Conservation (phyloP, 2,113 vertebrate species). For the Nanorana parkeri region DNA sequence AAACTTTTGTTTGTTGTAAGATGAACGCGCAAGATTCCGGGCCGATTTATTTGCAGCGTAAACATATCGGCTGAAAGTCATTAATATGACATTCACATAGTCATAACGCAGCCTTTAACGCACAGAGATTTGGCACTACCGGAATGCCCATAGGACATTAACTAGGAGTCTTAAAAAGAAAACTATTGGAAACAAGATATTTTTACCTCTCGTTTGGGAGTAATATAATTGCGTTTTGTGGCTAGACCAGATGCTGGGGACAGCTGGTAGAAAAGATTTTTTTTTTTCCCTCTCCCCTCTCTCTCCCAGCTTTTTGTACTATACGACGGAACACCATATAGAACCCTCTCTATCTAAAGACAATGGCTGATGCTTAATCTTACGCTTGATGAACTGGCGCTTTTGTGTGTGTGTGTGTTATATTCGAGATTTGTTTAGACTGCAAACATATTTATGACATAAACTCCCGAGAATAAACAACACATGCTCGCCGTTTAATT, state of each 20-base stretch:
- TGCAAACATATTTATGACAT: conserved; percentile 43
- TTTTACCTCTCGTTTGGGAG: conserved; percentile 92
- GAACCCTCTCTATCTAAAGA: conserved; percentile 59
- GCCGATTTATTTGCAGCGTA: conserved; percentile 70
- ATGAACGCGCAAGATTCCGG: conserved; percentile 65
- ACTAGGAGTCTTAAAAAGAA: conserved; percentile 87
- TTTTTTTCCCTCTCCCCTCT: conserved; percentile 25
- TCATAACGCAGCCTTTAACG: conserved; percentile 76
- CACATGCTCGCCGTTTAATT: conserved; percentile 2
- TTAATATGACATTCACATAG: conserved; percentile 77
- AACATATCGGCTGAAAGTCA: conserved; percentile 76
- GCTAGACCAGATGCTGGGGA: conserved; percentile 90
- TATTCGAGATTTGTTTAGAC: conserved; percentile 36
- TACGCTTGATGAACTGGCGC: conserved; percentile 55
- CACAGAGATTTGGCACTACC: conserved; percentile 70
- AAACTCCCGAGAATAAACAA: conserved; percentile 54
- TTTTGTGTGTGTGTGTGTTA: background rate
- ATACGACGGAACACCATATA: conserved; percentile 64
- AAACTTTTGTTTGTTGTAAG: conserved; percentile 51
- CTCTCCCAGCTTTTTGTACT: conserved; percentile 65
- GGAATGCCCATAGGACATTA: conserved; percentile 79
- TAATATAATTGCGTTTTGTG: conserved; percentile 82
- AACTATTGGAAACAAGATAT: conserved; percentile 86
- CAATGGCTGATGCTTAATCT: conserved; percentile 52
- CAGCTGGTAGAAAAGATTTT: conserved; percentile 86